A percentile compares a stretch with the other conserved stretches of the same genome.
Conservation (phyloP, 2,888 invertebrate genomes). For the Gibbula magus region DNA sequence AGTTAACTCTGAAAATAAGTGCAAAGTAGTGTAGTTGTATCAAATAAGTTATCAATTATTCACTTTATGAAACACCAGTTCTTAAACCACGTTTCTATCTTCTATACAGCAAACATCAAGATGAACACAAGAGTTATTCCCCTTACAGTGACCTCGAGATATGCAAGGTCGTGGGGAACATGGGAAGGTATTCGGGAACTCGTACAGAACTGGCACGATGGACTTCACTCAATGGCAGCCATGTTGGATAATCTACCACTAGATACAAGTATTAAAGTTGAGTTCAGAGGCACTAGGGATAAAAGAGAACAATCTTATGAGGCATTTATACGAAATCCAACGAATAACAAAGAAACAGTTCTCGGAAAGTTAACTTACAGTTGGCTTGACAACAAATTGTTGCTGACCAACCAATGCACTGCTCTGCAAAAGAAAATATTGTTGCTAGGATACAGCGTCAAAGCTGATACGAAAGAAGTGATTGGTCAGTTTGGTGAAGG, state of each 20-base stretch:
- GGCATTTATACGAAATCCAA: conserved; percentile 14
- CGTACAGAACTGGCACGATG: conserved; percentile 45
- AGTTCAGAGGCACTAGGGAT: not conserved
- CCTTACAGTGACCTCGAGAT: conserved; percentile 33
- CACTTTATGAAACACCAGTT: too few relatives aligned
- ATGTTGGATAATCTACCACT: conserved; percentile 1
- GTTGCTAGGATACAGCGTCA: conserved; percentile 40
- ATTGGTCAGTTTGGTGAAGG: conserved; percentile 46
- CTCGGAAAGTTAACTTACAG: conserved; percentile 27
- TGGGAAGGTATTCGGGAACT: conserved; percentile 43
- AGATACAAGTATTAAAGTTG: conserved; percentile 1
- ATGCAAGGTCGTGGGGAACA: conserved; percentile 36
- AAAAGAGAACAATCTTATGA: not conserved
- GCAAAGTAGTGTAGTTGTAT: too few relatives aligned
- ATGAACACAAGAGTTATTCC: conserved; percentile 26
- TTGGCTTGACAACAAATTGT: not conserved
- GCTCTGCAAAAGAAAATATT: conserved; percentile 36
- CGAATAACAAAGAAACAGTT: not conserved
- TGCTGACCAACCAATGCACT: conserved; percentile 32
- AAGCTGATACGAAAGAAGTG: conserved; percentile 31
- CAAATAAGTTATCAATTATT: too few relatives aligned
- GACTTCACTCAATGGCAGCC: conserved; percentile 28
- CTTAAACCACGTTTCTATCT: too few relatives aligned
- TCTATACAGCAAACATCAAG: too few relatives aligned
- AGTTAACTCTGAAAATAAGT: too few relatives aligned